Conservation (phyloP, 2,888 invertebrate species). For the Monoplex corrugatus region DNA sequence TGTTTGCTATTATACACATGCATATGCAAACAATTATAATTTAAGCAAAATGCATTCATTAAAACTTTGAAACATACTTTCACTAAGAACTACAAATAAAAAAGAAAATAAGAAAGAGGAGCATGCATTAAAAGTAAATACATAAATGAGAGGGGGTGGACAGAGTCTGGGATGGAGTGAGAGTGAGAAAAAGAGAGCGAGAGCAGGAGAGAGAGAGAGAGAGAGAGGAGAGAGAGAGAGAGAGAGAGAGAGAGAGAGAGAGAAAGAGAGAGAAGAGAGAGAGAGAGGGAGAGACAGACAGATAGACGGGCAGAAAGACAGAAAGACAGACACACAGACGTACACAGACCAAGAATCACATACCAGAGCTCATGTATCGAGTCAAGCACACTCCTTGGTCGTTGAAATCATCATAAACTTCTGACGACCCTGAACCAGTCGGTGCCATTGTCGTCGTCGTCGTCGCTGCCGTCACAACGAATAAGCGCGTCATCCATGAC, state of each 20-base stretch:
- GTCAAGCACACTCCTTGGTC: neutral
- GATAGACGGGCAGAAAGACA: neutral
- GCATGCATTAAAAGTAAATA: no score
- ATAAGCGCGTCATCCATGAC: neutral
- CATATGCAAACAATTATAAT: no score
- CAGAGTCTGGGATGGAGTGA: no score
- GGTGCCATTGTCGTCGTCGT: neutral
- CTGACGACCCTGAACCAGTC: neutral
- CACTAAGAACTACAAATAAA: no score
- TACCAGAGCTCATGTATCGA: neutral
- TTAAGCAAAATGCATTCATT: no score
- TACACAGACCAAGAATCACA: neutral
- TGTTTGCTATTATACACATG: no score
- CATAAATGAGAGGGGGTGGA: no score
- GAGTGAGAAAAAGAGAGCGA: no score
- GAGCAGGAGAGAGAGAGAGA: neutral
- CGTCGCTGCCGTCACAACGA: neutral
- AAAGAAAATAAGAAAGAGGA: no score
- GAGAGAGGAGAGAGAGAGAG: neutral
- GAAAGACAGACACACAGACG: neutral
- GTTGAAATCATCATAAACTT: neutral
- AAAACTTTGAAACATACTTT: no score
- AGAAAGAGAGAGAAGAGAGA: neutral
- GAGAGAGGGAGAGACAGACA: neutral
- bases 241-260: neutral